These are phyloP conservation scores for Cottus gobio DNA, from an alignment of 2,113 vertebrate genomes.

Conservation along the genomic window DNA sequence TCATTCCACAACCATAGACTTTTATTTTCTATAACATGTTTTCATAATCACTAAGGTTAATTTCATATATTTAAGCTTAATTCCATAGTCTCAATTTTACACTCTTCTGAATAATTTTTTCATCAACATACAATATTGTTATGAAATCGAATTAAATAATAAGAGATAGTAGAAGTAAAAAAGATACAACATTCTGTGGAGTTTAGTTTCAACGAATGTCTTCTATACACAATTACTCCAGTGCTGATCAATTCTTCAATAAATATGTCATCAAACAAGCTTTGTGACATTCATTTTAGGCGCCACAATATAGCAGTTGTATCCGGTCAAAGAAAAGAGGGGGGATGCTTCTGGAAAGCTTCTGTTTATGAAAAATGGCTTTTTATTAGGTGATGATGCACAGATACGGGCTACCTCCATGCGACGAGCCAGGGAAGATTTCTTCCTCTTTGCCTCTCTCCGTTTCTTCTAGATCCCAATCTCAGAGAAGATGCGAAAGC, in stretches of 20 bases:
- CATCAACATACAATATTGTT: not conserved
- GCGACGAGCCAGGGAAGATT: not conserved
- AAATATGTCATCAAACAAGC: constrained; percentile 5
- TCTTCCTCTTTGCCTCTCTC: not conserved
- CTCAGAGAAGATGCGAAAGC: constrained; percentile 34
- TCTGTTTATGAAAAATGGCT: constrained; percentile 22
- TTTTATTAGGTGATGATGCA: constrained; percentile 5
- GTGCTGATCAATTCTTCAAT: constrained; percentile 4
- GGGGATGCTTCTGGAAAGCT: constrained; percentile 3
- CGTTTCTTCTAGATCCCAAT: constrained; percentile 39
- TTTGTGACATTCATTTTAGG: not conserved
- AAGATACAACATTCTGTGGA: not conserved
- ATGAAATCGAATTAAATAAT: not conserved
- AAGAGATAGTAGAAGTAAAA: not conserved
- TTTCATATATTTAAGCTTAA: not conserved
- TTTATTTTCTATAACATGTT: no score
- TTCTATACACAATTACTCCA: not conserved
- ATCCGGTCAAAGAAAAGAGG: not conserved
- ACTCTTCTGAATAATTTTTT: not conserved
- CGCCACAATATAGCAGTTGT: not conserved
- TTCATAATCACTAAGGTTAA: no score
- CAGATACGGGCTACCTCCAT: constrained; percentile 1
- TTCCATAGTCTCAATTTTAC: not conserved
- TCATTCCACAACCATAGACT: no score
- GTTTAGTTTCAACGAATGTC: not conserved